Evolutionary conservation across 30 jellyfish, hydroid and myxozoan species (phyloP).

Genomic region (Mastigias papua): DNA sequence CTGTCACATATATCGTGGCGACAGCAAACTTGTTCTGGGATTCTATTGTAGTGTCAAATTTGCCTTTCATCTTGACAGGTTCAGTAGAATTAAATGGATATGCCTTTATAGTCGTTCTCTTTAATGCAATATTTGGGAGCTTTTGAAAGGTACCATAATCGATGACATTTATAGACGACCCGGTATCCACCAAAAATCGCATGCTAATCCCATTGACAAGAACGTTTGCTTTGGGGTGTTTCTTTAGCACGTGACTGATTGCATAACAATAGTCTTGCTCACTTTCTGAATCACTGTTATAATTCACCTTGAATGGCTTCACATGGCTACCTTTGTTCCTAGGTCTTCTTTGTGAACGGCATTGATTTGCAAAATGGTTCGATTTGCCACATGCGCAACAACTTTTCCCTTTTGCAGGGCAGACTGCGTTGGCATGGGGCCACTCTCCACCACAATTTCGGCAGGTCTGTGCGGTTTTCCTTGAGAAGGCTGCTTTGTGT

Average conservation of each 20-base stretch:
- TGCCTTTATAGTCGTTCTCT: slow-evolving; percentile 35
- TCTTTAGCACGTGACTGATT: neutral
- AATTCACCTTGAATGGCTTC: slow-evolving; percentile 1
- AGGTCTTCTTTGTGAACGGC: slow-evolving; percentile 1
- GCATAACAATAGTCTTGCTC: slow-evolving; percentile 51
- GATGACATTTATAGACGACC: slow-evolving; percentile 58
- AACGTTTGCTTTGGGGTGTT: slow-evolving; percentile 21
- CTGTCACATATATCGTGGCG: slow-evolving; percentile 48
- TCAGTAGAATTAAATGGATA: slow-evolving; percentile 7
- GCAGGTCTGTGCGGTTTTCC: neutral
- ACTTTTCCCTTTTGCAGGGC: slow-evolving; percentile 44
- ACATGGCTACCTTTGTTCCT: neutral
- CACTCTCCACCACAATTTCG: neutral
- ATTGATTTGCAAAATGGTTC: slow-evolving; percentile 42
- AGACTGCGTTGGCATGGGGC: neutral
- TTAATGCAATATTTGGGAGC: slow-evolving; percentile 27
- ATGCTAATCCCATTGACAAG: slow-evolving; percentile 29
- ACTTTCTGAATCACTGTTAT: slow-evolving; percentile 33
- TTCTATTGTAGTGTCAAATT: slow-evolving; percentile 34
- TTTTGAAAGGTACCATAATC: slow-evolving; percentile 8
- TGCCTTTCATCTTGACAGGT: slow-evolving; percentile 48
- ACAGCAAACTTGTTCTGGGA: slow-evolving; percentile 10
- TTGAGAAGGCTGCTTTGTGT: neutral
- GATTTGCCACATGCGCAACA: slow-evolving; percentile 15
- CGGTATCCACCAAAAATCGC: slow-evolving; percentile 51